phyloP scores from a whole-genome alignment of 2,113 vertebrate species.

The Callocephalon fimbriatum region DNA sequence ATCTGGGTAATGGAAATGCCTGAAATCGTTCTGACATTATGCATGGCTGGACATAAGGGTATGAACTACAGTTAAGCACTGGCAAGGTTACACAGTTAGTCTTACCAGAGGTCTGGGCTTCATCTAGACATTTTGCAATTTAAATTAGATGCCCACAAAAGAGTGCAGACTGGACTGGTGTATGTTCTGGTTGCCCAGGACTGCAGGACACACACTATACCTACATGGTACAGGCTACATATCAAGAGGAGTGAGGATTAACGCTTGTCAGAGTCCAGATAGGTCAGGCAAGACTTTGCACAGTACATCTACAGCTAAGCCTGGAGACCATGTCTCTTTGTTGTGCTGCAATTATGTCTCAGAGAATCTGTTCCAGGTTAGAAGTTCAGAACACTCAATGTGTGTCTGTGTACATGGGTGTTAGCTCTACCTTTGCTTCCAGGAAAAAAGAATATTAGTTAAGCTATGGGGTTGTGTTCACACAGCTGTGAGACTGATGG shows the following conservation, averaged over 20 bases:
- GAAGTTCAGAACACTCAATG: background rate
- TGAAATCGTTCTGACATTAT: background rate
- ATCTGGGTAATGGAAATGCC: background rate
- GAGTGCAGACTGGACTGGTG: background rate
- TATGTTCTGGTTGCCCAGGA: background rate
- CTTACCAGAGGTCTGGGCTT: background rate
- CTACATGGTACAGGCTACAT: accelerated
- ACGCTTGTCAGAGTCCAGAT: background rate
- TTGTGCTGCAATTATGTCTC: background rate
- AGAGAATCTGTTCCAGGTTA: background rate
- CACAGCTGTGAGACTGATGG: background rate
- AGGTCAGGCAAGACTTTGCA: background rate
- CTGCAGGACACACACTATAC: background rate
- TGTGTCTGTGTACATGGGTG: accelerated
- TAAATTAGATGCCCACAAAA: background rate
- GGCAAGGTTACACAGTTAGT: background rate
- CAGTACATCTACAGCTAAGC: background rate
- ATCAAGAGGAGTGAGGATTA: background rate
- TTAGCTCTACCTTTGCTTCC: background rate
- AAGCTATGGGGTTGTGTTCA: background rate
- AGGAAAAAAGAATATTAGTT: background rate
- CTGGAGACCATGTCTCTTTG: background rate
- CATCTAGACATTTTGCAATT: background rate
- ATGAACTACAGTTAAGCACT: background rate
- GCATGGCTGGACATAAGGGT: background rate